Base-by-base conservation (phyloP, 2,888 invertebrate species). In the Melinaea marsaeus region DNA sequence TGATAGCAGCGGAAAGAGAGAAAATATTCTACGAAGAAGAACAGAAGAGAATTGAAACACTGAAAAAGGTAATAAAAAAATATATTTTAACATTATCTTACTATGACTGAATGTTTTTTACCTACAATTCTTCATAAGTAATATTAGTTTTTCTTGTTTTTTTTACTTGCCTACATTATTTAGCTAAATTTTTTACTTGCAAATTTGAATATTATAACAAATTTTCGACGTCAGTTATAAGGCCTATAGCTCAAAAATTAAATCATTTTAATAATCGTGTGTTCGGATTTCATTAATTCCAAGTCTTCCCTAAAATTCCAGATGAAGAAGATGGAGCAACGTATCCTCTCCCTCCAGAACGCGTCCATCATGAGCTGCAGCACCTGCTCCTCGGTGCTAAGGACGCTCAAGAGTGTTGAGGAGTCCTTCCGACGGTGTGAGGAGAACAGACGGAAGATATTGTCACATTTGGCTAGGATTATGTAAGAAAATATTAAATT, bases 401-500 rank as follows among this genome's bases (percentile, higher is more conserved):
- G 92, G 65, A 92, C 93, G 67, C 87, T 95, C 76, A 92, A 93
- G 68, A 92, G 91, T 61, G 86, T 94, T 58, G 95, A 96, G 76
- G 85, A 84, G 35, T 91, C 93, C 70, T 86, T 96, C 57, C 85
- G 91, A 47, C 86, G 90, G 67, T 90, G 95, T 67, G 85, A 92
- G 65, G 86, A 89, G 13, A 95, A 94, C 80, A 90, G 94, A 71
- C 92, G 93, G 70, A 90, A 91, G 61, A 94, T 96, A 77, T 85
- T 97, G 70, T 93, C 94, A 76, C 95, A 96, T 80, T 91, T 96
- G 63, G 93, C 94, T 71, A 94, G 94, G 79, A 94, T 95, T 92
- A 95, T 96, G 97, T 97, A 85, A 91, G 94, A 82, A 45, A n/a
- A 3, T 9, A 51, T 22, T 22, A 51, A 6, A 6, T 56, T n/a